These are phyloP conservation scores for Panorpa germanica DNA, from an alignment of 2,888 invertebrate species.

Conservation along the genomic window DNA sequence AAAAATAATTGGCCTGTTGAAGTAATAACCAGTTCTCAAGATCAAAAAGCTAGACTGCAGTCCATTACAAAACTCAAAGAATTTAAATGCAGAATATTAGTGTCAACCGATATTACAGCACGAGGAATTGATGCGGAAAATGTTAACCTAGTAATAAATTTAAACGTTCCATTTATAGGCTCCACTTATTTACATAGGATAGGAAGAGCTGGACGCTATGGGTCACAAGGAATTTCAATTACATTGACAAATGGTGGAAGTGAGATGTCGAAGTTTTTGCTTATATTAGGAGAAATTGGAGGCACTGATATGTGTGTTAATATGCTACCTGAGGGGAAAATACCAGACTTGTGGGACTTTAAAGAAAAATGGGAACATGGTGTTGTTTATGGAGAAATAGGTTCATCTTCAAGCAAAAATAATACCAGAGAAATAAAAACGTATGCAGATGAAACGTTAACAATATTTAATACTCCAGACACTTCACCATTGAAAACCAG, in stretches of 20 bases:
- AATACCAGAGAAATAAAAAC: background rate
- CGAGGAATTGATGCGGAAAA: slow-evolving; percentile 89
- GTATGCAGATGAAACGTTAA: background rate
- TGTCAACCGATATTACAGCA: slow-evolving; percentile 82
- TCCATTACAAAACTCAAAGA: slow-evolving; percentile 60
- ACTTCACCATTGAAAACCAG: background rate
- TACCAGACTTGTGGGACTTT: slow-evolving; percentile 13
- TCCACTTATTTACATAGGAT: slow-evolving; percentile 87
- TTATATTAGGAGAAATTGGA: slow-evolving; percentile 35
- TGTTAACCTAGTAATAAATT: slow-evolving; percentile 83
- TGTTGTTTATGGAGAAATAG: slow-evolving; percentile 14
- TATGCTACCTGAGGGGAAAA: slow-evolving; percentile 23
- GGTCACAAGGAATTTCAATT: slow-evolving; percentile 64
- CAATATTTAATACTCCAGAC: background rate
- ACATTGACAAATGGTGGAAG: slow-evolving; percentile 47
- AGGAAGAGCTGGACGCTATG: slow-evolving; percentile 89
- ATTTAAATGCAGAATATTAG: slow-evolving; percentile 64
- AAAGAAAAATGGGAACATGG: slow-evolving; percentile 18
- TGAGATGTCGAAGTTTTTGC: slow-evolving; percentile 37
- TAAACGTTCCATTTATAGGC: slow-evolving; percentile 64
- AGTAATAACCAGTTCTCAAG: slow-evolving; percentile 59
- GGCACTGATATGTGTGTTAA: slow-evolving; percentile 29
- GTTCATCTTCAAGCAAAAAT: no score
- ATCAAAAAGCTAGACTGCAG: slow-evolving; percentile 56
- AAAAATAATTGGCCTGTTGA: slow-evolving; percentile 59